Conservation (phyloP, 1,140 invertebrate genomes). For the honey bee (Apis mellifera) region Amel_HAv3.1 CM009931.2:17405001-17405500, state of each 20-base stretch:
- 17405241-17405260: not conserved
- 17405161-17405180: constrained; percentile 16
- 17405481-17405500: not conserved
- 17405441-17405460: no score
- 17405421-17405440: not conserved
- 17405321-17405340: not conserved
- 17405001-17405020: not conserved
- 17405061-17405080: not conserved
- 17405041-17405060: not conserved
- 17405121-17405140: not conserved
- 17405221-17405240: constrained; percentile 24
- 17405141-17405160: constrained; percentile 11
- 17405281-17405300: not conserved
- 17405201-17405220: constrained; percentile 22
- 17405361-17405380: not conserved
- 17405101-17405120: no score
- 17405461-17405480: no score
- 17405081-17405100: not conserved
- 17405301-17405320: not conserved
- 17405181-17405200: constrained; percentile 19
- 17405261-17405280: not conserved
- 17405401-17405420: not conserved
- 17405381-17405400: not conserved
- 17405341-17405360: not conserved
- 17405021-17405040: not conserved